Evolutionary conservation across 2,797 vertebrate genomes (phyloP).

Genomic region (Gymnoscopelus braueri): DNA sequence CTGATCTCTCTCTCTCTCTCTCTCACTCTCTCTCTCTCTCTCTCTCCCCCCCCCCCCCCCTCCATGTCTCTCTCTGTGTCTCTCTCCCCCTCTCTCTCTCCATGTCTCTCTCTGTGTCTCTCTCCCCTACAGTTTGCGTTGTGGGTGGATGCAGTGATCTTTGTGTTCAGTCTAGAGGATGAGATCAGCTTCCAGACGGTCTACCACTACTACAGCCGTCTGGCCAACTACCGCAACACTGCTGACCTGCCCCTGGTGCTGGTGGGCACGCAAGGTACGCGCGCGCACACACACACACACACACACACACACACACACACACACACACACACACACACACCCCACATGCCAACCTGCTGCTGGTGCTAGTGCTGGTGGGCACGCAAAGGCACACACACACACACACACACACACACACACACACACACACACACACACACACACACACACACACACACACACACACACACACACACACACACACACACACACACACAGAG

Average conservation of each 20-base stretch:
- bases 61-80: neutral
- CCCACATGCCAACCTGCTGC: neutral
- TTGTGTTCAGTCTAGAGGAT: slow-evolving; percentile 98
- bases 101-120: slow-evolving; percentile 10
- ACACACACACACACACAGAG: no score
- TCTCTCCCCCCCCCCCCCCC: neutral
- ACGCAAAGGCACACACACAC: no score
- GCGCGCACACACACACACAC: slow-evolving; percentile 10
- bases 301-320: slow-evolving; percentile 5
- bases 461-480: no score
- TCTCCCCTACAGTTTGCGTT: slow-evolving; percentile 86
- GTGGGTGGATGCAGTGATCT: slow-evolving; percentile 98
- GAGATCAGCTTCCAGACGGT: slow-evolving; percentile 98
- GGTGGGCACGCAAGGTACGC: slow-evolving; percentile 95
- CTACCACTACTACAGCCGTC: slow-evolving; percentile 96
- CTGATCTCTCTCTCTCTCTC: no score
- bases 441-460: no score
- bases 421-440: no score
- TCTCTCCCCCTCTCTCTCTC: neutral
- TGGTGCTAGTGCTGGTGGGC: no score
- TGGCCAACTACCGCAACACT: slow-evolving; percentile 92
- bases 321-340: neutral
- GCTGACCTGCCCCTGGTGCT: slow-evolving; percentile 93
- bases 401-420: no score
- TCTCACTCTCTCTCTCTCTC: no score